phyloP scores from a whole-genome alignment of 2,113 vertebrate species.

The Takifugu bimaculatus region DNA sequence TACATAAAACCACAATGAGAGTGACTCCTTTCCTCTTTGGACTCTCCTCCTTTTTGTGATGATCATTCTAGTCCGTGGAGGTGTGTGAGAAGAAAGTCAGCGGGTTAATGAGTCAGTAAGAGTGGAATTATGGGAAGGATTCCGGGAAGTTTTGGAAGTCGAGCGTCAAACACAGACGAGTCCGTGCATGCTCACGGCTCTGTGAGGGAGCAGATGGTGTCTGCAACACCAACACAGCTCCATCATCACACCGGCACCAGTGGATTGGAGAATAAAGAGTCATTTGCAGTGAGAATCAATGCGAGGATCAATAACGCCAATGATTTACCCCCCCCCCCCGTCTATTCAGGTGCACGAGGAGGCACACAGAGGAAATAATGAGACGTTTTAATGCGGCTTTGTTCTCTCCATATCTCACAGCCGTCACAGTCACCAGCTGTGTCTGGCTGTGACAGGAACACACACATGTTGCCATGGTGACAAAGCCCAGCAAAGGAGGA shows the following conservation, averaged over 20 bases:
- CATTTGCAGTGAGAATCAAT: constrained; percentile 42
- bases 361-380: background rate
- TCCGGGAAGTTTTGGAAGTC: constrained; percentile 14
- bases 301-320: constrained; percentile 34
- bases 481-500: constrained; percentile 44
- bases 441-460: constrained; percentile 6
- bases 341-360: constrained; percentile 4
- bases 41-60: no score
- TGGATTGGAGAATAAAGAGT: constrained; percentile 22
- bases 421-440: constrained; percentile 47
- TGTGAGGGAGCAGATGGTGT: constrained; percentile 31
- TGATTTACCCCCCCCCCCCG: background rate
- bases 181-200: constrained; percentile 28
- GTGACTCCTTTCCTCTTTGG: no score
- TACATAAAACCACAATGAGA: no score
- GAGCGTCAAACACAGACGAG: constrained; percentile 52
- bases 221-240: constrained; percentile 14
- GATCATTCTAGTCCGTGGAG: background rate
- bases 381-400: constrained; percentile 20
- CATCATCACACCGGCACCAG: background rate
- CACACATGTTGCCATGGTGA: constrained; percentile 53
- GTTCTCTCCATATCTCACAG: constrained; percentile 1
- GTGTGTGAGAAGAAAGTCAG: constrained; percentile 19
- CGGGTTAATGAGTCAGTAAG: constrained; percentile 34
- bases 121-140: constrained; percentile 35